Evolutionary conservation across 2,888 invertebrate species (phyloP).

Genomic region (Mystacides longicornis): DNA sequence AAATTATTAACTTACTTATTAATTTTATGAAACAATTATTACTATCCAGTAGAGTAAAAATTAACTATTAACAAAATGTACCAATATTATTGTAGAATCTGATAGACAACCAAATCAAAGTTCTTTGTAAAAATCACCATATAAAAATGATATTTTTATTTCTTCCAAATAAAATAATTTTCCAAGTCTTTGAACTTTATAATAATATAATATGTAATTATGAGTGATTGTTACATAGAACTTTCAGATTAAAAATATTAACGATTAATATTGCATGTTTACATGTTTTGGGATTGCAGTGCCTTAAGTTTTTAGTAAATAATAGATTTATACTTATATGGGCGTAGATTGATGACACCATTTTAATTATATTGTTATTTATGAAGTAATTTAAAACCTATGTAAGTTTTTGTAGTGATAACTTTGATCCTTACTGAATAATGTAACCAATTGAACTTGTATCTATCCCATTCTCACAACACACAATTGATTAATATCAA

Average conservation of each 20-base stretch:
- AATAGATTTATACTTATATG: conserved; percentile 31
- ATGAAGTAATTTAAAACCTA: not conserved
- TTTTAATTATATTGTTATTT: conserved; percentile 14
- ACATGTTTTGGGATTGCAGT: conserved; percentile 37
- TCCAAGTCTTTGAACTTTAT: too few relatives aligned
- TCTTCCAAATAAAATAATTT: too few relatives aligned
- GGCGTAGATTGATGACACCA: conserved; percentile 23
- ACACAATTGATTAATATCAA: too few relatives aligned
- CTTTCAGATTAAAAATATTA: not conserved
- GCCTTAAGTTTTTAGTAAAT: conserved; percentile 49
- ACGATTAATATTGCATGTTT: not conserved
- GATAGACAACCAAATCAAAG: conserved; percentile 3
- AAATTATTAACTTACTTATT: not conserved
- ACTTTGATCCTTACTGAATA: not conserved
- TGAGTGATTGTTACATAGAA: not conserved
- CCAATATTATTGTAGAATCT: conserved; percentile 23
- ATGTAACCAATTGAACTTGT: not conserved
- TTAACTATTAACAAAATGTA: conserved; percentile 17
- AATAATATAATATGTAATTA: not conserved
- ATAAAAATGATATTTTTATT: too few relatives aligned
- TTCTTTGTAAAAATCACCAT: too few relatives aligned
- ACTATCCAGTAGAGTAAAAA: not conserved
- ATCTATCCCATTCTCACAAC: too few relatives aligned
- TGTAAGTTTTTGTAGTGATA: not conserved
- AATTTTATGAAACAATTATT: not conserved